These are phyloP conservation scores for Hiodon alosoides DNA, from an alignment of 2,113 vertebrate genomes.

Conservation along the genomic window DNA sequence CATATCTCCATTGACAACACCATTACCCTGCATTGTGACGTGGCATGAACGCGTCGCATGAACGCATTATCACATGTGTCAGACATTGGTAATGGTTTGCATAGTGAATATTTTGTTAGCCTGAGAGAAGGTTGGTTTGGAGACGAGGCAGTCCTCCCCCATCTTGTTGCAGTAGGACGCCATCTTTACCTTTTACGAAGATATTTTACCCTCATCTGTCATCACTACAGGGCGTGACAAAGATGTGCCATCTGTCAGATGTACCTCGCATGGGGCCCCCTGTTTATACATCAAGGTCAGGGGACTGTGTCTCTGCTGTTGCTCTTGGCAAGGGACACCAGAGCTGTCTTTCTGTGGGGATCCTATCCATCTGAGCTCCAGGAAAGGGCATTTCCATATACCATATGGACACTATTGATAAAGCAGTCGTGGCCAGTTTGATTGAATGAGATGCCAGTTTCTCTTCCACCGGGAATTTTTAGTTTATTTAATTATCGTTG, in stretches of 20 bases:
- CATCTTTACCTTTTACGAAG: constrained; percentile 29
- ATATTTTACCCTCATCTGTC: constrained; percentile 51
- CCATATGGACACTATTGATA: constrained; percentile 56
- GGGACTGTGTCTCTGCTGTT: constrained; percentile 24
- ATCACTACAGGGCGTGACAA: constrained; percentile 51
- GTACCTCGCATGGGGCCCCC: constrained; percentile 36
- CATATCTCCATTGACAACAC: no score
- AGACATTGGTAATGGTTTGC: no score
- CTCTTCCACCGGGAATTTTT: no score
- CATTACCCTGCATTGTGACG: no score
- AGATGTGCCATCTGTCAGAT: constrained; percentile 60
- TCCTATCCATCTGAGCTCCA: constrained; percentile 33
- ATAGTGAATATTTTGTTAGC: no score
- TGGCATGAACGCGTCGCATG: no score
- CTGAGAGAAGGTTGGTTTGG: neutral
- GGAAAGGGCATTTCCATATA: constrained; percentile 37
- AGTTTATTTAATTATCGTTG: no score
- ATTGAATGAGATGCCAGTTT: constrained; percentile 5
- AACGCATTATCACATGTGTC: no score
- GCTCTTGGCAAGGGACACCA: constrained; percentile 29
- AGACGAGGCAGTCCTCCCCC: neutral
- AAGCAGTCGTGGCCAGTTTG: constrained; percentile 33
- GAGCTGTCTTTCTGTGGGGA: constrained; percentile 18
- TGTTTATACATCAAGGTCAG: constrained; percentile 32
- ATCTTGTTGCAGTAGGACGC: neutral